A percentile compares a stretch with the other conserved stretches of the same genome.
phyloP scores from a whole-genome alignment of 2,797 vertebrate species.

The Dromococcyx pavoninus region DNA sequence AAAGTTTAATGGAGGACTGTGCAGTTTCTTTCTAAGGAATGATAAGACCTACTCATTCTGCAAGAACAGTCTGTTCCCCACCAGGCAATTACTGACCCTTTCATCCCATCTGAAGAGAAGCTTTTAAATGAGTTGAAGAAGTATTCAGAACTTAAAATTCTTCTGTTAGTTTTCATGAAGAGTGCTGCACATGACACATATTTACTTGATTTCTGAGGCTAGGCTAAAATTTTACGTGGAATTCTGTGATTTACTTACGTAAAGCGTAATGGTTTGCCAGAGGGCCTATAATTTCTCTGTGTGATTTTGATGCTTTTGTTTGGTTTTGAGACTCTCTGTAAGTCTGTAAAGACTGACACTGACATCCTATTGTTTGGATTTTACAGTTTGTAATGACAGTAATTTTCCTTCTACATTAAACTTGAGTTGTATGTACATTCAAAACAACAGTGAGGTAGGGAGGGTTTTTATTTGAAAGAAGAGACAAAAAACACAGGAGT shows the following conservation, averaged over 20 bases:
- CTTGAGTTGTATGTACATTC: neutral
- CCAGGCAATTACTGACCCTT: neutral
- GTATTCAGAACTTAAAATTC: neutral
- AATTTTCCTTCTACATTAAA: neutral
- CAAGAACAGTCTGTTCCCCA: neutral
- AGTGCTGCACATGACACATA: neutral
- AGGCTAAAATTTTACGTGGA: neutral
- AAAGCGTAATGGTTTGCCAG: neutral
- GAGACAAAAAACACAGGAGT: too few species aligned
- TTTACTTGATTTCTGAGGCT: neutral
- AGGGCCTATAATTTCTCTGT: neutral
- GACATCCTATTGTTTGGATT: neutral
- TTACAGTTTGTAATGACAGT: neutral
- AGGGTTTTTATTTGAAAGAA: neutral
- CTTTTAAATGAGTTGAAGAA: neutral
- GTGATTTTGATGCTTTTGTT: neutral
- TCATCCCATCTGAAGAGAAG: neutral
- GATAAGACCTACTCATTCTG: neutral
- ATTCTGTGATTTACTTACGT: neutral
- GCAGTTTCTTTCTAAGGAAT: neutral
- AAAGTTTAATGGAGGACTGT: neutral
- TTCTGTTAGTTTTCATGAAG: neutral
- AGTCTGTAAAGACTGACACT: neutral
- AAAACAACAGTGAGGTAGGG: neutral
- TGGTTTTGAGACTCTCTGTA: neutral